phyloP scores from a whole-genome alignment of 2,888 invertebrate genomes.

The Chymomyza procnemis region DNA sequence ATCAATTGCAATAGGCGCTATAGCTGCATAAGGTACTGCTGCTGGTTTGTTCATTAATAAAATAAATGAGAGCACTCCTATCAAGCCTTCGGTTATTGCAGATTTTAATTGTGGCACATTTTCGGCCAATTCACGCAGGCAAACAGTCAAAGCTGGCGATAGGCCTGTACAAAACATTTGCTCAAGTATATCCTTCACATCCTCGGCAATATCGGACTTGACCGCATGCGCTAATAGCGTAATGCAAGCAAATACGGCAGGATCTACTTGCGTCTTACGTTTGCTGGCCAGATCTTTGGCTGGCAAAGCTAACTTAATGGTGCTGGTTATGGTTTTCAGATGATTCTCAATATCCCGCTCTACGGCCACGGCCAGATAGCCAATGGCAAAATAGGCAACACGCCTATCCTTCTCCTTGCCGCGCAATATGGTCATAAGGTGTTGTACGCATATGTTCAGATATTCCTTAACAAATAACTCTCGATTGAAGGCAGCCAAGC shows the following conservation, averaged over 20 bases:
- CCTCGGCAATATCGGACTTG: conserved; percentile 86
- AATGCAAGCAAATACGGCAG: conserved; percentile 95
- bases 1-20: conserved; percentile 77
- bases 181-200: conserved; percentile 91
- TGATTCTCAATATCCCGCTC: conserved; percentile 88
- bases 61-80: conserved; percentile 90
- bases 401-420: conserved; percentile 91
- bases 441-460: conserved; percentile 86
- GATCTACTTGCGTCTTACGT: conserved; percentile 87
- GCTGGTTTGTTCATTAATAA: conserved; percentile 93
- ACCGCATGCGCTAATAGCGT: conserved; percentile 94
- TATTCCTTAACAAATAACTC: conserved; percentile 88
- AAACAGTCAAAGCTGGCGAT: conserved; percentile 92
- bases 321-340: conserved; percentile 91
- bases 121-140: conserved; percentile 92
- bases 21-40: conserved; percentile 82
- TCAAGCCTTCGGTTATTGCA: conserved; percentile 94
- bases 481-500: conserved; percentile 95
- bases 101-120: conserved; percentile 91
- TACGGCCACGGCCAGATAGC: conserved; percentile 93
- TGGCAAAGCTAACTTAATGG: conserved; percentile 87
- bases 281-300: conserved; percentile 87
- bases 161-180: conserved; percentile 95
- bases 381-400: conserved; percentile 93
- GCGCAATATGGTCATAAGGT: conserved; percentile 87